A percentile compares a stretch with the other conserved stretches of the same genome.
phyloP scores from a whole-genome alignment of 2,888 invertebrate species.

The Doris montereyensis region DNA sequence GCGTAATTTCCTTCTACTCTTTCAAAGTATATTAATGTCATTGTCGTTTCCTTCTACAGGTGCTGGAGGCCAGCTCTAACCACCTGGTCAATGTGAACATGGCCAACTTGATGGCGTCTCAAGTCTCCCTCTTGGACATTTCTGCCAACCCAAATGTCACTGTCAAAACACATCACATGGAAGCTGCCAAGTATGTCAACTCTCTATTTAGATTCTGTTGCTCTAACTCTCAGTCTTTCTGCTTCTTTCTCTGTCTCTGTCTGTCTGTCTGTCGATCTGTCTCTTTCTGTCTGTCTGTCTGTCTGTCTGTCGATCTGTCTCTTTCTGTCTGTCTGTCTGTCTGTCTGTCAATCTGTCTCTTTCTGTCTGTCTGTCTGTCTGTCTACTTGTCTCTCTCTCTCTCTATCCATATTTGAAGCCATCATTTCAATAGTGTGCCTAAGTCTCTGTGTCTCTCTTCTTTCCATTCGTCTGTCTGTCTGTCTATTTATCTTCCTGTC shows the following conservation, averaged over 20 bases:
- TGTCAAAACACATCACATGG: slow-evolving; percentile 66
- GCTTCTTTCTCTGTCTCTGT: too few relatives aligned
- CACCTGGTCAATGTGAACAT: slow-evolving; percentile 70
- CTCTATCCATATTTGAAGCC: too few relatives aligned
- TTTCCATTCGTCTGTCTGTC: not conserved
- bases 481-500: not conserved
- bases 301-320: too few relatives aligned
- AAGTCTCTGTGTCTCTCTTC: too few relatives aligned
- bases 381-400: not conserved
- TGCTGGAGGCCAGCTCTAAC: slow-evolving; percentile 74
- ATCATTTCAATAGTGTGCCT: too few relatives aligned
- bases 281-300: too few relatives aligned
- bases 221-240: too few relatives aligned
- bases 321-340: not conserved
- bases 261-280: too few relatives aligned
- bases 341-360: not conserved
- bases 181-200: slow-evolving; percentile 69
- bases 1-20: not conserved
- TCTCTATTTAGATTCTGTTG: too few relatives aligned
- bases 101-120: slow-evolving; percentile 70
- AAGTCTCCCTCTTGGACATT: slow-evolving; percentile 73
- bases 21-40: not conserved
- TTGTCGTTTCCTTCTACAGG: slow-evolving; percentile 61
- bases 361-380: not conserved
- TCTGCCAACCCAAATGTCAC: slow-evolving; percentile 72